phyloP scores from a whole-genome alignment of 2,113 vertebrate species.

The Seriola quinqueradiata region DNA sequence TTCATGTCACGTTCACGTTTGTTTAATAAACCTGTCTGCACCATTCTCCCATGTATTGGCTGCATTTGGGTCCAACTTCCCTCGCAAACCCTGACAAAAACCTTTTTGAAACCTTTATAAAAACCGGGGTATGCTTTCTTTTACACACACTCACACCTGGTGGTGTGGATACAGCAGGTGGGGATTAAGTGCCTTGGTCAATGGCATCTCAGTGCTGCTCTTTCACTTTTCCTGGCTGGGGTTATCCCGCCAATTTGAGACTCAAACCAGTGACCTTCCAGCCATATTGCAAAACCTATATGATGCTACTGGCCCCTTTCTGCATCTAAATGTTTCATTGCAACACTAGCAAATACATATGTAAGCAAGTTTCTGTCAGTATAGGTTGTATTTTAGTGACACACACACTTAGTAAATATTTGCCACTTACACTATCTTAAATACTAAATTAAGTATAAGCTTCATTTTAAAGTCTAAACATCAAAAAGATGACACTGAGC shows the following conservation, averaged over 20 bases:
- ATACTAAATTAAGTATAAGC: not conserved
- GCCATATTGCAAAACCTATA: no score
- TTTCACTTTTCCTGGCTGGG: not conserved
- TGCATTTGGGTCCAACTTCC: no score
- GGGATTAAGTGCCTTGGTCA: not conserved
- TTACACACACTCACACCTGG: slow-evolving; percentile 2
- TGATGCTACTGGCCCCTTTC: no score
- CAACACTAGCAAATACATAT: not conserved
- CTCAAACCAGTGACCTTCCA: no score
- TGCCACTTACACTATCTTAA: not conserved
- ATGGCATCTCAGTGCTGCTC: slow-evolving; percentile 1
- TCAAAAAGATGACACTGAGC: no score
- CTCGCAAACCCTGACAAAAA: no score
- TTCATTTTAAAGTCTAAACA: not conserved
- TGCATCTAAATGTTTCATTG: not conserved
- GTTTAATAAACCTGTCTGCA: no score
- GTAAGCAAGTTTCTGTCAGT: no score
- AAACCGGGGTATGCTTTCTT: not conserved
- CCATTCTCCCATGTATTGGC: no score
- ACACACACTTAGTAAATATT: not conserved
- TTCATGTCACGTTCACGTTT: no score
- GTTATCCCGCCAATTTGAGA: no score
- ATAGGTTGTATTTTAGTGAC: no score
- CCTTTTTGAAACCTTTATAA: not conserved
- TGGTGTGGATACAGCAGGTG: not conserved